Evolutionary conservation across 2,797 vertebrate species (phyloP), one percentile per base, ranked within the genome.

Genomic region (Kryptopterus vitreolus): DNA sequence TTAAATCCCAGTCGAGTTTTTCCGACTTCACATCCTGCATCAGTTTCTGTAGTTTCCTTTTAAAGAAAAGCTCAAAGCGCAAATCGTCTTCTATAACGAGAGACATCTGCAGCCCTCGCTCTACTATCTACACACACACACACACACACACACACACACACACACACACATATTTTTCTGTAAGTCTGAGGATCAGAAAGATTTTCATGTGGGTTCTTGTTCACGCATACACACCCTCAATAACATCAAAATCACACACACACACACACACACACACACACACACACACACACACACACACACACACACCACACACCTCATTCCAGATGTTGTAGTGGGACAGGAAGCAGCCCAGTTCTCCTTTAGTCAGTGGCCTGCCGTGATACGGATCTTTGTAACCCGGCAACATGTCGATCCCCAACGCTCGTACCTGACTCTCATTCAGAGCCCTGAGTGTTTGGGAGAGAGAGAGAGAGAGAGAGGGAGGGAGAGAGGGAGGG

Each of bases 281-380:
- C 83, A 86, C 74, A n/a, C 53, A 80, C 58, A 71, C 65, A 71
- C 20, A 46, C 35, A 52, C 43, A 66, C 76, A n/a, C n/a, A n/a
- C n/a, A 80, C 58, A 71, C 65, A 71, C 20, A 46, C 35, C 43
- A 66, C 76, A 75, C 69, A 82, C 74, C 94, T 96, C 95, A 82
- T 94, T 95, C 96, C 95, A 97, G 86, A 95, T 92, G 83, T 94
- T 94, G 76, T 94, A 93, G 86, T 96, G 95, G 82, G 95, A 96
- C 24, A 97, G 94, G 86, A 97, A 97, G 89, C 95, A 97, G 86
- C 95, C 94, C 0, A 96, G 94, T 86, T 97, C 95, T 38, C 96
- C 95, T 81, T 94, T 91, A 26, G 95, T 97, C 4, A 96, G 87
- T 1, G 94, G 93, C 1, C 95, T 88, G 26, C 93, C 95, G 43